These are phyloP conservation scores for Thunnus albacares DNA, from an alignment of 2,797 vertebrate species.

Conservation along the genomic window DNA sequence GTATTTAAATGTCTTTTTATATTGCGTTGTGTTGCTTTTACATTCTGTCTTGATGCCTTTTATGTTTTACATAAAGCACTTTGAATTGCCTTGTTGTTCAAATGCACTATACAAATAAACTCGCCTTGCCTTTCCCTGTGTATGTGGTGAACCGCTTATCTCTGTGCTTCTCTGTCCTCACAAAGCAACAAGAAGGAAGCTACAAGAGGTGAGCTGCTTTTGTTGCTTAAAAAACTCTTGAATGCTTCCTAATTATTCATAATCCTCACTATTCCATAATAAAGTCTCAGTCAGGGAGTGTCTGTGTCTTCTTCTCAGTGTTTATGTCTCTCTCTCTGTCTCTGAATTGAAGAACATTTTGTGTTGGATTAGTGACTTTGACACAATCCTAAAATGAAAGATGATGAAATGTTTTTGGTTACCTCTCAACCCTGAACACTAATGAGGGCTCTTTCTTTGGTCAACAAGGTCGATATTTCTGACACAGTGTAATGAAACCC, in stretches of 20 bases:
- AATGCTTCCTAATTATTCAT: not conserved
- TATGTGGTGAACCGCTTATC: not conserved
- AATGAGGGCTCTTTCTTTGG: not conserved
- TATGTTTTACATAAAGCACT: too few species aligned
- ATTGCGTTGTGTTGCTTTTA: too few species aligned
- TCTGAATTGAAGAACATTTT: not conserved
- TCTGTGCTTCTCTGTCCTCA: not conserved
- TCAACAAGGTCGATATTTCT: not conserved
- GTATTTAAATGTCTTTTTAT: too few species aligned
- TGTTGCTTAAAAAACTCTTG: not conserved
- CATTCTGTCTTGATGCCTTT: too few species aligned
- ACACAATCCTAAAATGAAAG: not conserved
- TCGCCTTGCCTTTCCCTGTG: not conserved
- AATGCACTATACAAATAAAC: too few species aligned
- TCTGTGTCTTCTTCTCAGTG: not conserved
- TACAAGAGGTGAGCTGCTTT: slow-evolving; percentile 1
- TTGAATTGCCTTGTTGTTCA: too few species aligned
- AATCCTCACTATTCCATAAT: not conserved
- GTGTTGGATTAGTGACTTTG: not conserved
- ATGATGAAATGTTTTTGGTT: too few species aligned
- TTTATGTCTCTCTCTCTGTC: not conserved
- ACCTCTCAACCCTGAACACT: not conserved
- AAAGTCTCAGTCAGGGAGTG: slow-evolving; percentile 8
- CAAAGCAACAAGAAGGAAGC: slow-evolving; percentile 11
- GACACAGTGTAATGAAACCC: not conserved